A percentile compares a stretch with the other conserved stretches of the same genome.
Conservation (phyloP, 2,888 invertebrate species). For the Polydrusus tereticollis region DNA sequence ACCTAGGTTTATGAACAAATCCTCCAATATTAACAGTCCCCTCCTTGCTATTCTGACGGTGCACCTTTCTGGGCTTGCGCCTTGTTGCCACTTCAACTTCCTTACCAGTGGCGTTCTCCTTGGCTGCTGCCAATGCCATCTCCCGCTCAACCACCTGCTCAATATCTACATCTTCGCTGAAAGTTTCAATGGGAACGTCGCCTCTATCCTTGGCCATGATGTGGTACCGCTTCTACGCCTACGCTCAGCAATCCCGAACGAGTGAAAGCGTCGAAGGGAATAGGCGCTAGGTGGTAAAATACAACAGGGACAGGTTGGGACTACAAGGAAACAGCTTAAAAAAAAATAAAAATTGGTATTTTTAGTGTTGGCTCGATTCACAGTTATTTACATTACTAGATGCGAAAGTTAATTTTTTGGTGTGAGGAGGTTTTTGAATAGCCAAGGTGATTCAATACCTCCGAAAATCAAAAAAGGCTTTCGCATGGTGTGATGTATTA, state of each 20-base stretch:
- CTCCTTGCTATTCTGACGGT: constrained; percentile 66
- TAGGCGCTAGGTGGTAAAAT: neutral
- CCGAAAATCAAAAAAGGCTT: too few species aligned
- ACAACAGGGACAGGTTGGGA: neutral
- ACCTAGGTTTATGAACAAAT: constrained; percentile 44
- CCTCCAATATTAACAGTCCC: constrained; percentile 21
- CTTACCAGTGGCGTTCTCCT: constrained; percentile 53
- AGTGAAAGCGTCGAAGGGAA: neutral
- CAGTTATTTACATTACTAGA: too few species aligned
- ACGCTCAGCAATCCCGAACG: neutral
- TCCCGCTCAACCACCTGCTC: constrained; percentile 58
- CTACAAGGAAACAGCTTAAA: neutral
- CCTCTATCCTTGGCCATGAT: constrained; percentile 58
- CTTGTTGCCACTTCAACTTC: constrained; percentile 50
- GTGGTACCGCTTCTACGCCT: neutral
- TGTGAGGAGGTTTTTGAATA: too few species aligned
- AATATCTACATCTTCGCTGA: constrained; percentile 55
- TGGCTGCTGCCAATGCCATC: constrained; percentile 52
- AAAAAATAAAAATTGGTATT: neutral
- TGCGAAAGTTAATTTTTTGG: too few species aligned
- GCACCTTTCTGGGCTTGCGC: constrained; percentile 59
- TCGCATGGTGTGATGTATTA: too few species aligned
- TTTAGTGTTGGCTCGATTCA: too few species aligned
- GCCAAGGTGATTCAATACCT: too few species aligned
- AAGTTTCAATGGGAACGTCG: constrained; percentile 53